These are phyloP conservation scores for Diglossa cyanea DNA, from an alignment of 2,797 vertebrate species.

Conservation along the genomic window DNA sequence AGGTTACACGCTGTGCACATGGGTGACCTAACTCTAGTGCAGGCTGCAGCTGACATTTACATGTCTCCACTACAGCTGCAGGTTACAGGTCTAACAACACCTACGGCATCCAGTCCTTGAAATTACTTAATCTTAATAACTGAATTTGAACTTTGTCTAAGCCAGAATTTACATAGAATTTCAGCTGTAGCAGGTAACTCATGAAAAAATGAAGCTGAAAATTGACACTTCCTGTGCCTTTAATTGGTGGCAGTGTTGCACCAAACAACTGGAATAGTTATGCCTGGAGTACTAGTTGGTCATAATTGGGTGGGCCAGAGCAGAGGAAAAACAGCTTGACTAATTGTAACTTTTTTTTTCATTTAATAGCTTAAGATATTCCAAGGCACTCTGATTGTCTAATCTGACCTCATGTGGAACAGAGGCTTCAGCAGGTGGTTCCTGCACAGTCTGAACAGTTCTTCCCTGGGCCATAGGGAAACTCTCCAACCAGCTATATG, in stretches of 20 bases:
- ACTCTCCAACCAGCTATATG: not conserved
- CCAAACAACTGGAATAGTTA: not conserved
- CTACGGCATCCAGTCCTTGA: not conserved
- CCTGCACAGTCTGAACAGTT: not conserved
- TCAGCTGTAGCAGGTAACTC: not conserved
- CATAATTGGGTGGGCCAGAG: not conserved
- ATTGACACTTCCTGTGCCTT: not conserved
- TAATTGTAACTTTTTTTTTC: constrained; percentile 14
- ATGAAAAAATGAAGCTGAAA: not conserved
- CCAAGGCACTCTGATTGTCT: not conserved
- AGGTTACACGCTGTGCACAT: not conserved
- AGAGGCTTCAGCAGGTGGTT: not conserved
- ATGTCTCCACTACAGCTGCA: not conserved
- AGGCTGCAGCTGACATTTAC: not conserved
- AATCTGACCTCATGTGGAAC: not conserved
- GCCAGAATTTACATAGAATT: not conserved
- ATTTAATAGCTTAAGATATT: not conserved
- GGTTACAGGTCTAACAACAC: not conserved
- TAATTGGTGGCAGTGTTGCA: not conserved
- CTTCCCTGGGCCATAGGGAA: not conserved
- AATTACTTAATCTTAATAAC: not conserved
- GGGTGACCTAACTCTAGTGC: not conserved
- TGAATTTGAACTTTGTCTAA: not conserved
- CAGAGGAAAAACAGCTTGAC: not conserved
- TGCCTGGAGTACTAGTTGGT: not conserved